phyloP scores from a whole-genome alignment of 2,113 vertebrate species.

The Macaca mulatta region DNA sequence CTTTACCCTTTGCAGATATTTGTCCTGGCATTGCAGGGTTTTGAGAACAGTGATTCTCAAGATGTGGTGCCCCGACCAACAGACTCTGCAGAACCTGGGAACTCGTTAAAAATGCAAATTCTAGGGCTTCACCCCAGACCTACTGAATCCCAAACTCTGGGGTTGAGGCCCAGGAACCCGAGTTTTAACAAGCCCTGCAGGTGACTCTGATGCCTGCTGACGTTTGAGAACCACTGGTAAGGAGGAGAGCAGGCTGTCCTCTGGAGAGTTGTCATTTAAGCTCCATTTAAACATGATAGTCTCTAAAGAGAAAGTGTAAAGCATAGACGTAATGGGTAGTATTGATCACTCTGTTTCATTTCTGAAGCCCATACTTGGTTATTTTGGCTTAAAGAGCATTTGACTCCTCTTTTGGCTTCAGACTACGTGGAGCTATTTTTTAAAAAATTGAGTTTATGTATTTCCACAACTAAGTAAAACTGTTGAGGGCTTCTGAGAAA shows the following conservation, averaged over 20 bases:
- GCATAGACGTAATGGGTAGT: background rate
- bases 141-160: background rate
- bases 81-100: background rate
- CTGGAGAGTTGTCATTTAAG: background rate
- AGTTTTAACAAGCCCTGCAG: background rate
- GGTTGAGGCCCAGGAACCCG: background rate
- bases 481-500: constrained; percentile 9
- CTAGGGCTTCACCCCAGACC: background rate
- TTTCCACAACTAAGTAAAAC: constrained; percentile 27
- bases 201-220: background rate
- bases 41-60: background rate
- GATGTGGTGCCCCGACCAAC: rapidly evolving
- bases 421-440: background rate
- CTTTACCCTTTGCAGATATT: background rate
- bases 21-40: background rate
- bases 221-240: background rate
- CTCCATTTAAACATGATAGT: background rate
- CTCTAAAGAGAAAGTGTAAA: background rate
- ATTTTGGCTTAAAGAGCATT: constrained; percentile 37
- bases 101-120: background rate
- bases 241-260: background rate
- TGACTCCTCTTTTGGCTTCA: constrained; percentile 43
- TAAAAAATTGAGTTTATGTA: constrained; percentile 22
- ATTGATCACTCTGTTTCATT: background rate
- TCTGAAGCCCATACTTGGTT: background rate